phyloP scores from a whole-genome alignment of 2,797 vertebrate genomes.

The Vespertilio murinus region DNA sequence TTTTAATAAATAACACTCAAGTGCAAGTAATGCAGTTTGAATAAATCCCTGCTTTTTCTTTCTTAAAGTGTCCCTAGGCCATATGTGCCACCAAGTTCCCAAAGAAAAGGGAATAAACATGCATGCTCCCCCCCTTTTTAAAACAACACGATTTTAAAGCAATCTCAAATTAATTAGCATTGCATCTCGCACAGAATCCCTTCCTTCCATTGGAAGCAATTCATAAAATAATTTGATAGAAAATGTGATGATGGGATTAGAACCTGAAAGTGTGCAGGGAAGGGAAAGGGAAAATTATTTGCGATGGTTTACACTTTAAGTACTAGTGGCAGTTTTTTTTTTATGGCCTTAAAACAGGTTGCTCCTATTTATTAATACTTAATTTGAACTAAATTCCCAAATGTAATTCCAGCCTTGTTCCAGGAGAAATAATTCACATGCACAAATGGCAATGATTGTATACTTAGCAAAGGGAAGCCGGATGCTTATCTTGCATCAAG shows the following conservation, averaged over 20 bases:
- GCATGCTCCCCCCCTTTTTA: not conserved
- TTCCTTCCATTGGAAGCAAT: not conserved
- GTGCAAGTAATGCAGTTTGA: not conserved
- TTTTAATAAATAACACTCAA: not conserved
- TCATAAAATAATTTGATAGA: conserved; percentile 51
- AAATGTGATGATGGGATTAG: conserved; percentile 39
- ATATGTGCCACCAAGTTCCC: not conserved
- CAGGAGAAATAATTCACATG: conserved; percentile 46
- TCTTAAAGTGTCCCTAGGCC: not conserved
- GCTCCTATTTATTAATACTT: conserved; percentile 33
- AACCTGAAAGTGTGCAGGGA: not conserved
- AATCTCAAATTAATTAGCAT: not conserved
- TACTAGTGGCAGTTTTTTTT: not conserved
- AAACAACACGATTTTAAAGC: not conserved
- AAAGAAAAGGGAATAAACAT: conserved; percentile 33
- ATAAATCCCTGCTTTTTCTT: not conserved
- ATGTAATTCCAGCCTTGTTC: conserved; percentile 49
- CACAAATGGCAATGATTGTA: conserved; percentile 52
- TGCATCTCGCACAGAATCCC: not conserved
- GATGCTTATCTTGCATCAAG: not conserved
- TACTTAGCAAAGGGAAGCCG: conserved; percentile 49
- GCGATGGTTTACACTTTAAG: conserved; percentile 14
- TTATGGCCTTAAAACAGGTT: conserved; percentile 53
- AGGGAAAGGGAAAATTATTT: not conserved
- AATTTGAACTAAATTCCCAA: conserved; percentile 62